phyloP scores from a whole-genome alignment of 2,113 vertebrate species.

The Dromiciops gliroides region DNA sequence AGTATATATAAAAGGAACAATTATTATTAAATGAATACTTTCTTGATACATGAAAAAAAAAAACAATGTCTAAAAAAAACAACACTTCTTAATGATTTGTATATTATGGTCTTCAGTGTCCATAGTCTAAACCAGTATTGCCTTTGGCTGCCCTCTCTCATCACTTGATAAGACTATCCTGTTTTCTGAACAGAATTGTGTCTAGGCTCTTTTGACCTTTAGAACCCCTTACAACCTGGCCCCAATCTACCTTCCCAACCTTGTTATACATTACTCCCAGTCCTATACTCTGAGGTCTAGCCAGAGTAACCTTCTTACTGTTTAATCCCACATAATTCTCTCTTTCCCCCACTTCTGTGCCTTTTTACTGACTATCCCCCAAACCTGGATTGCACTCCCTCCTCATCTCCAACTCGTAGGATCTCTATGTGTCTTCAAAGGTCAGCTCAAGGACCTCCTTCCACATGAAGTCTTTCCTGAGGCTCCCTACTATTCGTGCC shows the following conservation, averaged over 20 bases:
- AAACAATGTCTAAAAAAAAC: not conserved
- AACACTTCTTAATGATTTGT: not conserved
- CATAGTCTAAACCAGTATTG: not conserved
- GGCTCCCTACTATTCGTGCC: not conserved
- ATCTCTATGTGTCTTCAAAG: not conserved
- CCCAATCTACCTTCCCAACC: not conserved
- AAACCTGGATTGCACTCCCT: not conserved
- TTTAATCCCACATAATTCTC: not conserved
- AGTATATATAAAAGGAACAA: not conserved
- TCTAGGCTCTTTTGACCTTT: not conserved
- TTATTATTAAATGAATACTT: not conserved
- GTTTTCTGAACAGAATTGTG: not conserved
- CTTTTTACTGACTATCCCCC: not conserved
- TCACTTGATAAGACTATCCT: not conserved
- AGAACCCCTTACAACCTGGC: not conserved
- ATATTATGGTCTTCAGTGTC: not conserved
- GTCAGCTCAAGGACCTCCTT: not conserved
- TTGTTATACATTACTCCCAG: not conserved
- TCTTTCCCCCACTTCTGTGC: not conserved
- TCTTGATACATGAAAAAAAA: not conserved
- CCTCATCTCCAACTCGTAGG: not conserved
- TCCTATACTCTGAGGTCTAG: not conserved
- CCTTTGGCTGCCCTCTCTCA: not conserved
- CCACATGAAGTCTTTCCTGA: not conserved
- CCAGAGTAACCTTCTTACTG: not conserved